Conservation (phyloP, 2,113 vertebrate genomes). For the Tachysurus fulvidraco region DNA sequence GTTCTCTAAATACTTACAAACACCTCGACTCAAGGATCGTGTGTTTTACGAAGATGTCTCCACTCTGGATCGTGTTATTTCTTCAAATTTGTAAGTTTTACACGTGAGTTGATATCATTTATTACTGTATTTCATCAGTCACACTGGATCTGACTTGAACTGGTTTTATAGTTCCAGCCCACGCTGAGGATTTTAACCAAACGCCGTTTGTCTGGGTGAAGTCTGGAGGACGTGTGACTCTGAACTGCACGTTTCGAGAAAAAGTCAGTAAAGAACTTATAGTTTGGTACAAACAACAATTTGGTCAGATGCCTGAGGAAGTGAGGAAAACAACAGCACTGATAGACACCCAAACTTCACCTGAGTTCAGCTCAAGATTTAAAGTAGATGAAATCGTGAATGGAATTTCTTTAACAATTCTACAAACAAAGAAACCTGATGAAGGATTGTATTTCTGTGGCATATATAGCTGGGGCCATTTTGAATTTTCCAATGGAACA, state of each 20-base stretch:
- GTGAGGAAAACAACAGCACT: neutral
- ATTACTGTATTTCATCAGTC: neutral
- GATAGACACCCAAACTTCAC: neutral
- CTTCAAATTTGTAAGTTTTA: conserved; percentile 4
- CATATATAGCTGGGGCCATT: neutral
- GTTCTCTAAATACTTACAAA: neutral
- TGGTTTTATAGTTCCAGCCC: neutral
- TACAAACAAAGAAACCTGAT: neutral
- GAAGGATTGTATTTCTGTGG: neutral
- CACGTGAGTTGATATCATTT: no score
- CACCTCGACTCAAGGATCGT: neutral
- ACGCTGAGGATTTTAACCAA: neutral
- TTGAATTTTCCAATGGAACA: neutral
- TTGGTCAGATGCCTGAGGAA: neutral
- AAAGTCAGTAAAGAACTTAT: neutral
- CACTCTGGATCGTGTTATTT: neutral
- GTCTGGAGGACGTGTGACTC: neutral
- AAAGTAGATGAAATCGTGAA: neutral
- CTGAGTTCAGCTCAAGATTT: neutral
- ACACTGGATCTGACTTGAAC: neutral
- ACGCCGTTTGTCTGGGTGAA: neutral
- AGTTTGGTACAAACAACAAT: neutral
- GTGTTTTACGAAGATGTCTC: neutral
- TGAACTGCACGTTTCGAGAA: neutral
- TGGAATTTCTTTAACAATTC: neutral